Percentiles rank a stretch among this genome's conserved stretches.
These are phyloP conservation scores for Syngnathus acus DNA, from an alignment of 2,797 vertebrate species.

Conservation along the genomic window DNA sequence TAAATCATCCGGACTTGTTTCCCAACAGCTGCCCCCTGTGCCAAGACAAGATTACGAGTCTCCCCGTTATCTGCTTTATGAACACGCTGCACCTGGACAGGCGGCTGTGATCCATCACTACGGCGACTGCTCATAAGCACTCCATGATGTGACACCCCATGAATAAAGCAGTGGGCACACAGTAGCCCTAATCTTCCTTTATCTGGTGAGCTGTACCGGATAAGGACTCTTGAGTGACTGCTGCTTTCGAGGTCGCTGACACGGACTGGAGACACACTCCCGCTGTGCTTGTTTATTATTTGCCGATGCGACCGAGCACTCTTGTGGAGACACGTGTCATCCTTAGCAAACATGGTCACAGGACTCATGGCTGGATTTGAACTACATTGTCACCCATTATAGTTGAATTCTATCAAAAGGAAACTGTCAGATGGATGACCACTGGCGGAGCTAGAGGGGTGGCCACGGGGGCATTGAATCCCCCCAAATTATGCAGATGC, in stretches of 20 bases:
- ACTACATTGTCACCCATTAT: slow-evolving; percentile 9
- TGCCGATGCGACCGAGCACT: slow-evolving; percentile 37
- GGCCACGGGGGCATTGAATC: too few species aligned
- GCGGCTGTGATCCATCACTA: slow-evolving; percentile 42
- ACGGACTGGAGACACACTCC: slow-evolving; percentile 27
- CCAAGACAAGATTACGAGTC: slow-evolving; percentile 35
- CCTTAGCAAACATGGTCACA: slow-evolving; percentile 24
- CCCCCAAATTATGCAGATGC: too few species aligned
- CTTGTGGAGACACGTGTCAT: slow-evolving; percentile 33
- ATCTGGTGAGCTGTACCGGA: slow-evolving; percentile 41
- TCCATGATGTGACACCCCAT: slow-evolving; percentile 41
- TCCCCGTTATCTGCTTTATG: slow-evolving; percentile 49
- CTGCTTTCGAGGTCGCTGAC: slow-evolving; percentile 36
- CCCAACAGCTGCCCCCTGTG: slow-evolving; percentile 16
- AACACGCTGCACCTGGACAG: slow-evolving; percentile 49
- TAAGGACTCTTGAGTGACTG: slow-evolving; percentile 44
- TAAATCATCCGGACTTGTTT: not conserved
- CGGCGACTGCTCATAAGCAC: slow-evolving; percentile 47
- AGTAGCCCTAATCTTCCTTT: slow-evolving; percentile 48
- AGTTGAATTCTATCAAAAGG: slow-evolving; percentile 11
- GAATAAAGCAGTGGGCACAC: slow-evolving; percentile 36
- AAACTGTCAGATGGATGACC: not conserved
- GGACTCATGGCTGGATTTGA: slow-evolving; percentile 31
- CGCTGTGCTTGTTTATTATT: slow-evolving; percentile 22
- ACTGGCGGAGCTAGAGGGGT: too few species aligned